Base-by-base conservation (phyloP, 2,113 vertebrate genomes). In the Muscicapa adusta region DNA sequence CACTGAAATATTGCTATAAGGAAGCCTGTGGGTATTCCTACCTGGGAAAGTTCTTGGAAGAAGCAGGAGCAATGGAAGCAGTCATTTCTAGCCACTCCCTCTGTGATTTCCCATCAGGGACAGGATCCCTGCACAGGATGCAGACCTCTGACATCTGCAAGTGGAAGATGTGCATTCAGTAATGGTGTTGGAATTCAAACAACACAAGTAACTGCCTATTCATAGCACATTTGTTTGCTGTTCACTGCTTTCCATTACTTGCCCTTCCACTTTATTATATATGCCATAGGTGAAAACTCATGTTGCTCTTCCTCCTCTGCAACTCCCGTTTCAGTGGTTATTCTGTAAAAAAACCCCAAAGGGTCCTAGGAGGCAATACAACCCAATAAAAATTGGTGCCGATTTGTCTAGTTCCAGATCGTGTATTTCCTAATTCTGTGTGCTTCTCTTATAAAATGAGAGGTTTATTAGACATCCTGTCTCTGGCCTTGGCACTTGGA, bases 391-490 rank as follows among this genome's bases (percentile, higher is more conserved):
- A 33, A 71, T 24, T 65, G 54, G 70, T 81, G 78, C 57, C 57
- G 3, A 48, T 82, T 61, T 91, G 92, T 91, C 91, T 85, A 34
- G 42, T 73, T 79, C 47, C 58, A 82, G 24, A 9, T 73, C 0
- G 0, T 62, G 33, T 25, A 77, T 94, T 94, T 95, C 71, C 58
- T 70, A 94, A 79, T 83, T 83, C 85, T 83, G 58, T 33, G 14
- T 79, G 75, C 38, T 76, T 70, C 78, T 88, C 40, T 76, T 38
- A 70, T 0, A 2, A 75, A 79, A 70, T 28, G 34, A 79, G 72
- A 82, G 50, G 67, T 42, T 88, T 93, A 36, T 85, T 91, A 85
- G 82, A 85, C 88, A 91, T 76, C 75, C 75, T 66, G 81, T 72
- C 93, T 93, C 81, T 87, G 79, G 36, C 11, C 54, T 81, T 93